These are phyloP conservation scores for Calosoma granatense DNA, from an alignment of 1,140 invertebrate species.

Conservation along the genomic window DNA sequence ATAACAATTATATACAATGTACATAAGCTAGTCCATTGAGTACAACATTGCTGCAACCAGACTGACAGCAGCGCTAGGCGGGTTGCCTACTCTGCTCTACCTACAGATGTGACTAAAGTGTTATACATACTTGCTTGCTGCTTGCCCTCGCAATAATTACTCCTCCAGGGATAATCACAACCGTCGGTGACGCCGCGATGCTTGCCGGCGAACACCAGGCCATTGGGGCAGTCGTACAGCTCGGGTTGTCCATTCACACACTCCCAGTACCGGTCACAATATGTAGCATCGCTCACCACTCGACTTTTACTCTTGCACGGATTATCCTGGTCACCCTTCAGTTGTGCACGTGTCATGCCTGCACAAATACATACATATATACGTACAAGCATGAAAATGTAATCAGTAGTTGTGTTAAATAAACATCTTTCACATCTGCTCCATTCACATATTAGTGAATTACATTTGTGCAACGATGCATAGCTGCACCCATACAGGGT, in stretches of 20 bases:
- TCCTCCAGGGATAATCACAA: constrained; percentile 81
- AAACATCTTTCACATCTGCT: too few species aligned
- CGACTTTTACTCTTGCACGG: constrained; percentile 66
- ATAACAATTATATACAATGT: constrained; percentile 3
- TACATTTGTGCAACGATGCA: too few species aligned
- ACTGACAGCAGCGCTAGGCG: neutral
- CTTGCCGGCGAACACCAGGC: constrained; percentile 79
- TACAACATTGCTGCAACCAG: neutral
- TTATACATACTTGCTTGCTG: constrained; percentile 54
- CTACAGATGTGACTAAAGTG: constrained; percentile 4
- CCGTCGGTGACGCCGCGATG: constrained; percentile 76
- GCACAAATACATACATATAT: too few species aligned
- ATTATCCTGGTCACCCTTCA: constrained; percentile 48
- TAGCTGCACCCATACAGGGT: too few species aligned
- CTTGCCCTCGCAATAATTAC: constrained; percentile 73
- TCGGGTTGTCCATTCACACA: constrained; percentile 67
- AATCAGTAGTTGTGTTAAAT: too few species aligned
- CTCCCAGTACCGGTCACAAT: constrained; percentile 83
- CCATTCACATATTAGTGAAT: too few species aligned
- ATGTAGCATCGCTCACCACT: constrained; percentile 63
- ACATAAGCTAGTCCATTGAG: neutral
- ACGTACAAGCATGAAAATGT: too few species aligned
- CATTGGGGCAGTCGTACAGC: constrained; percentile 82
- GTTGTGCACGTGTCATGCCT: constrained; percentile 20
- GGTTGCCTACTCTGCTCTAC: neutral